Base-by-base conservation (phyloP, 2,113 vertebrate genomes). In the Grammomys surdaster region DNA sequence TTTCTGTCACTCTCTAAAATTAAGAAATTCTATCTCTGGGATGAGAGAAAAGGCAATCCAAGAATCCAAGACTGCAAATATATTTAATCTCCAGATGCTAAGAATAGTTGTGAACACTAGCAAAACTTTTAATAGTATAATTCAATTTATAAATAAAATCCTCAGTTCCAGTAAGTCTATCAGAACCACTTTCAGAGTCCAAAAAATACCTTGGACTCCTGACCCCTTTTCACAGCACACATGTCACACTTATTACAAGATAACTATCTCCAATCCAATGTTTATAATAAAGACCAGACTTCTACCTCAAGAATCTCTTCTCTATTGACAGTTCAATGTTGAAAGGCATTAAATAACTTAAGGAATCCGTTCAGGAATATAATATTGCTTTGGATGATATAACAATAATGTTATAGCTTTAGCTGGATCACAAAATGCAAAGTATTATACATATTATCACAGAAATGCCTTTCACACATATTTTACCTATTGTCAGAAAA, bases 401-500 rank as follows among this genome's bases (percentile, higher is more conserved):
- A 70, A 92, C 73, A 85, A 73, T 36, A 82, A 94, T 54, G 75
- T 78, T 46, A 93, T 5, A 73, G 31, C 14, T 65, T 65, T 48
- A 67, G 69, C 28, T 81, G 56, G 56, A 84, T 70, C 87, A 77
- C 75, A 90, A 75, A 86, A 84, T 80, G 46, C 20, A 90, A 96
- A 88, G 85, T 76, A 94, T 58, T 46, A 82, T 3, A 20, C 56
- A 51, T 85, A 70, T 81, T 88, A 88, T 60, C 63, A 92, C 0
- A 76, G 56, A 31, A n/a, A 26, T 72, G 22, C 81, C 80, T 90
- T 85, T 80, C 92, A 85, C 58, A 72, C 24, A 82, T 78, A 90
- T 48, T 69, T 95, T 81, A 92, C 48, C 88, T 88, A 67, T 40
- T 87, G 63, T 96, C 65, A 88, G 90, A 97, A 97, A 94, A 89